A percentile compares a stretch with the other conserved stretches of the same genome.
phyloP scores from a whole-genome alignment of 2,113 vertebrate species.

The Amphiprion percula region DNA sequence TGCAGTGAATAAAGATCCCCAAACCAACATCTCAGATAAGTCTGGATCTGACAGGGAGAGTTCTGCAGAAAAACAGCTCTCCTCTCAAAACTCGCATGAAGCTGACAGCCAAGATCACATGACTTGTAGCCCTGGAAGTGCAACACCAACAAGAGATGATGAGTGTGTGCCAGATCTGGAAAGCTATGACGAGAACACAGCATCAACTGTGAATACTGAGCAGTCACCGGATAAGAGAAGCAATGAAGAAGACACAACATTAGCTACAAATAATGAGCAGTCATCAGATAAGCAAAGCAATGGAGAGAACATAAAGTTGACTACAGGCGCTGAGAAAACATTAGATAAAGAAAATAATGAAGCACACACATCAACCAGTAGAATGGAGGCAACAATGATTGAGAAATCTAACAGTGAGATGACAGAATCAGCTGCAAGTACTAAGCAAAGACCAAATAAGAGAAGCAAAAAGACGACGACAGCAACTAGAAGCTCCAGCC shows the following conservation, averaged over 20 bases:
- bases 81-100: not conserved
- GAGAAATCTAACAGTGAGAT: not conserved
- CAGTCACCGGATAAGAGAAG: no score
- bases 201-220: not conserved
- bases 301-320: not conserved
- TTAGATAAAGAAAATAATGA: no score
- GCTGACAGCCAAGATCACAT: conserved; percentile 13
- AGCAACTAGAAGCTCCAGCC: not conserved
- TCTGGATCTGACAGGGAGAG: not conserved
- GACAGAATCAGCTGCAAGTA: not conserved
- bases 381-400: not conserved
- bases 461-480: not conserved
- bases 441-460: not conserved
- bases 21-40: not conserved
- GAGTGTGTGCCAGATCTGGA: not conserved
- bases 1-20: not conserved
- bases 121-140: not conserved
- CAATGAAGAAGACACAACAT: not conserved
- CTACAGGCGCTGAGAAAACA: not conserved
- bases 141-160: not conserved
- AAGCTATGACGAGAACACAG: not conserved
- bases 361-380: not conserved
- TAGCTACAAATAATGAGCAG: not conserved
- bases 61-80: not conserved
- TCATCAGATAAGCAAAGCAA: not conserved